phyloP scores from a whole-genome alignment of 1,140 invertebrate species.

The Drosophila dunni region DNA sequence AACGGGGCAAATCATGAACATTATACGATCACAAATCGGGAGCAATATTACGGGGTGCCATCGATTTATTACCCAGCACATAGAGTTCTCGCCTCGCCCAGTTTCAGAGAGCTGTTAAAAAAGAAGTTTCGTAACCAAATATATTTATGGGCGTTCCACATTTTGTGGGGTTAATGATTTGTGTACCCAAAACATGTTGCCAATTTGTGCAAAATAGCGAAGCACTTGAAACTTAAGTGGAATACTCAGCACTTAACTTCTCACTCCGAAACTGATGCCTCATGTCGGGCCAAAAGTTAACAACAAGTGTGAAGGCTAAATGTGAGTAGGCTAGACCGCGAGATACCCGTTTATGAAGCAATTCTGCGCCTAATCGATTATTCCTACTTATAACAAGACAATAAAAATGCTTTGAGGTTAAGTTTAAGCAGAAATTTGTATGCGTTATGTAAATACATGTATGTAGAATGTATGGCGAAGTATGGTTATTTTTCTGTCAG shows the following conservation, averaged over 20 bases:
- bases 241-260: neutral
- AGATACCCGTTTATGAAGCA: neutral
- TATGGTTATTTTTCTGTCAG: too few relatives aligned
- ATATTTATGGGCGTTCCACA: conserved; percentile 43
- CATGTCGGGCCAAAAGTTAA: neutral
- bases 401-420: too few relatives aligned
- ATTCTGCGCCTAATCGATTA: too few relatives aligned
- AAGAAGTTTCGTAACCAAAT: conserved; percentile 35
- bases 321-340: neutral
- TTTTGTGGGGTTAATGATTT: conserved; percentile 22
- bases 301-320: neutral
- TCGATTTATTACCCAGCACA: conserved; percentile 41
- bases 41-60: conserved; percentile 30
- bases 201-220: conserved; percentile 33
- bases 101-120: neutral
- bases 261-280: conserved; percentile 3
- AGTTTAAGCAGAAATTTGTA: too few relatives aligned
- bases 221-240: conserved; percentile 30
- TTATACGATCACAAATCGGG: conserved; percentile 22
- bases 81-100: conserved; percentile 21
- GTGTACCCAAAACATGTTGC: conserved; percentile 9
- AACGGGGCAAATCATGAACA: conserved; percentile 30
- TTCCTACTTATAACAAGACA: too few relatives aligned
- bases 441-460: too few relatives aligned
- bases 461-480: too few relatives aligned